Evolutionary conservation across 2,797 vertebrate species (phyloP), one percentile per base, ranked within the genome.

Genomic region (Microhierax caerulescens): DNA sequence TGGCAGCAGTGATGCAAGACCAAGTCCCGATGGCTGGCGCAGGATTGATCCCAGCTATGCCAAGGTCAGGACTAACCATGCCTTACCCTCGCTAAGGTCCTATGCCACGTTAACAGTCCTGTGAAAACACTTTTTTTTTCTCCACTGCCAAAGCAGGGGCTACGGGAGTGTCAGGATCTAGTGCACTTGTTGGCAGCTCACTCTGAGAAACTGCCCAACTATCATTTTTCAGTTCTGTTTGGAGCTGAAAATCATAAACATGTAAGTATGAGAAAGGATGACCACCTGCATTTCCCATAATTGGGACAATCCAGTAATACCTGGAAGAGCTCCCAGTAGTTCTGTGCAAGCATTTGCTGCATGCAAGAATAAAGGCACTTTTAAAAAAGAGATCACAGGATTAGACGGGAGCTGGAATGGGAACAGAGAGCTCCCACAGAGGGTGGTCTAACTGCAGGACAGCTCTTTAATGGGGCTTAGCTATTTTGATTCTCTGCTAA

Each of bases 1-100:
- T 3, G 2, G 27, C 11, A 1, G 43, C 43, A 24, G 39, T 1
- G n/a, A 30, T 1, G 11, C 0, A 28, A 22, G 36, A 25, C 8
- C 25, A 8, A 16, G 57, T 8, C 37, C 41, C 1, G 9, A 7
- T 2, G 24, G 57, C 0, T 0, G 30, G 41, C n/a, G 3, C 13
- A 3, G 50, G 39, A 48, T 0, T 2, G 36, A 8, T 7, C 65
- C 17, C 45, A 7, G 45, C 53, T 19, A 1, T 2, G 37, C 4
- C 67, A 3, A 2, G 6, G 76, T 19, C 65, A 34, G 61, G 51
- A n/a, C 43, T 19, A 15, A 43, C 51, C 32, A 1, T 0, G 9
- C 28, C 53, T 36, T 51, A 3, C 18, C 59, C 37, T 13, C 27
- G 0, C 37, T 3, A 4, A 27, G 60, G 27, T 25, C 47, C 12